A percentile compares a stretch with the other conserved stretches of the same genome.
phyloP scores from a whole-genome alignment of 1,140 invertebrate genomes.

The Sycophila sp. region DNA sequence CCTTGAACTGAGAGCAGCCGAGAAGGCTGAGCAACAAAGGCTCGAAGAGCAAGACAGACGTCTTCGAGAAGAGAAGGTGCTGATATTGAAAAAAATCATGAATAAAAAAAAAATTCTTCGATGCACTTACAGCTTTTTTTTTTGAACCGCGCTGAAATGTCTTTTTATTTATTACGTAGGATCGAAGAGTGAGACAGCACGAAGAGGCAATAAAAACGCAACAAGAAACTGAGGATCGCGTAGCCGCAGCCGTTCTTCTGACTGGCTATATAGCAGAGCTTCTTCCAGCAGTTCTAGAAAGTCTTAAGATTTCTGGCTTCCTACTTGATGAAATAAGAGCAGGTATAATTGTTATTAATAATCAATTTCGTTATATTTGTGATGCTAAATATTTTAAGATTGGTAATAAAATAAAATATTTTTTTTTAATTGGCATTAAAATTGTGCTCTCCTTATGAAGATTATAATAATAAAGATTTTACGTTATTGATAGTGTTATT shows the following conservation, averaged over 20 bases:
- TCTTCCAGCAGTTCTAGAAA: slow-evolving; percentile 83
- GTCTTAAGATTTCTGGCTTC: slow-evolving; percentile 79
- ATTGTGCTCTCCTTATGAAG: too few species aligned
- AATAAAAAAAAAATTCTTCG: too few species aligned
- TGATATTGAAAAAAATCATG: not conserved
- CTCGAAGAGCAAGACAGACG: slow-evolving; percentile 78
- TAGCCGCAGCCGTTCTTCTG: slow-evolving; percentile 82
- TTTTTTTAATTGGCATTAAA: too few species aligned
- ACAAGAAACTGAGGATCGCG: slow-evolving; percentile 79
- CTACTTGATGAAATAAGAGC: slow-evolving; percentile 77
- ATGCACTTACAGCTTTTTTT: not conserved
- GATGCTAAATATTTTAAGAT: not conserved
- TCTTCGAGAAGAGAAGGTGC: slow-evolving; percentile 71
- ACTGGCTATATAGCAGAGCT: slow-evolving; percentile 86
- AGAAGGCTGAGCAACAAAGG: slow-evolving; percentile 80
- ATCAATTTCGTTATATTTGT: not conserved
- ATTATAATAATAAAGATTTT: too few species aligned
- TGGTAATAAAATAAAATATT: not conserved
- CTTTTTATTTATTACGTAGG: slow-evolving; percentile 50
- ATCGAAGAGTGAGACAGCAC: slow-evolving; percentile 69
- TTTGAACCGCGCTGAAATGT: not conserved
- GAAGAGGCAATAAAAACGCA: slow-evolving; percentile 69
- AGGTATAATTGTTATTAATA: slow-evolving; percentile 62
- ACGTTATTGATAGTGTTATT: too few species aligned
- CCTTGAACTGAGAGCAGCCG: slow-evolving; percentile 79